A percentile compares a stretch with the other conserved stretches of the same genome.
Evolutionary conservation across 2,113 vertebrate genomes (phyloP).

Genomic region (Numida meleagris): DNA sequence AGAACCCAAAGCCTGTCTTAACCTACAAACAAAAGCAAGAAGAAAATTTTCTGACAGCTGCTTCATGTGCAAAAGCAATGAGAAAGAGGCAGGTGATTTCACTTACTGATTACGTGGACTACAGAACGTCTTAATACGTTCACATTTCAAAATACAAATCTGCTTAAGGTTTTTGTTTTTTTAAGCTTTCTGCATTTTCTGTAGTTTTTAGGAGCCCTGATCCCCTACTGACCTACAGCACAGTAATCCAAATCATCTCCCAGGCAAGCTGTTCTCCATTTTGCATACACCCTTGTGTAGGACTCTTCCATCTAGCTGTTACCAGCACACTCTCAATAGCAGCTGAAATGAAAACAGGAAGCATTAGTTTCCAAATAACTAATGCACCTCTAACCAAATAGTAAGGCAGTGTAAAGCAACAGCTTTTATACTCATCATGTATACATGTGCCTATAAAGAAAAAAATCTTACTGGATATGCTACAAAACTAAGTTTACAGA

Average conservation of each 20-base stretch:
- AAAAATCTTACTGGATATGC: neutral
- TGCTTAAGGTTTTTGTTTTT: neutral
- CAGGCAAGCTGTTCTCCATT: neutral
- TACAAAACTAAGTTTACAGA: neutral
- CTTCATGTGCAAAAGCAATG: neutral
- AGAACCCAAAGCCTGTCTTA: neutral
- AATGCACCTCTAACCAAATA: neutral
- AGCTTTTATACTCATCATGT: neutral
- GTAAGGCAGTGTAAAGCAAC: neutral
- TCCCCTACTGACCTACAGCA: neutral
- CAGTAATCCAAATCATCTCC: neutral
- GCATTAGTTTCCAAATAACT: neutral
- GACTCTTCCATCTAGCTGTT: neutral
- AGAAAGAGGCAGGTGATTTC: neutral
- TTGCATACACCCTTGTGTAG: neutral
- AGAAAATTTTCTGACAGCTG: neutral
- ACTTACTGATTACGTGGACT: neutral
- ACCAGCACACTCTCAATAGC: neutral
- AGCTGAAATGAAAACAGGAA: neutral
- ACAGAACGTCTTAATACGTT: neutral
- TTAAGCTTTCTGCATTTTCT: neutral
- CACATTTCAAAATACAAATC: neutral
- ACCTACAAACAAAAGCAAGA: neutral
- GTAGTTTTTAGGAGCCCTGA: neutral
- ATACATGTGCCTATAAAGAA: neutral